Base-by-base conservation (phyloP, 2,797 vertebrate genomes). In the Podargus strigoides region DNA sequence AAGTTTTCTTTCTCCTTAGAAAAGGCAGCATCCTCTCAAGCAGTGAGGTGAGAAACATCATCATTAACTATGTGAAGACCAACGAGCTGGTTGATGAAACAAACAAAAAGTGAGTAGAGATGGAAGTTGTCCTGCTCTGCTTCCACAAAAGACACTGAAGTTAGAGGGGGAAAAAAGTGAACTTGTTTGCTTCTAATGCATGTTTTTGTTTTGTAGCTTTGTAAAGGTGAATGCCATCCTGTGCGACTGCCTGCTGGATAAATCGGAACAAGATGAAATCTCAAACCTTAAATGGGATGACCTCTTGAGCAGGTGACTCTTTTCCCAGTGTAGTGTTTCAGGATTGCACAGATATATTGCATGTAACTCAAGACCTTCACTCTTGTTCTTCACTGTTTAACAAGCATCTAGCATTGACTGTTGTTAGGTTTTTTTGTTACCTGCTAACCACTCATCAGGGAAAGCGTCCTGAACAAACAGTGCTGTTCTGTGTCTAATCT, bases 171-270 rank as follows among this genome's bases (percentile, higher is more conserved):
- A 4, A 3, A 14, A 23, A 46, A 3, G 5, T 63, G 63, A 50
- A 34, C 37, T 56, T 27, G 26, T 59, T 63, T 28, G 24, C 15
- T 63, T 87, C 79, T 93, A 34, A 73, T 8, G 10, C 1, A 0
- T 62, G 56, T 12, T 85, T 88, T 34, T 92, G 62, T 63, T 84
- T 87, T 78, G 49, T 85, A 99, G 99, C 97, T 98, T 98, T 41
- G 98, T 99, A 42, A 98, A 95, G 24, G 97, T 99, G 95, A 98
- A 99, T 94, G 98, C 99, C 4, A 82, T 97, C 69, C 97, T 99
- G 18, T 99, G 99, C 39, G 99, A 99, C 97, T 99, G 99, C 96
- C 94, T 99, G 88, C 94, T 99, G 95, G 98, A 99, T 88, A 99
- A 98, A 96, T 98, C 97, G 0, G 99, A 99, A 47, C 98, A 99